These are phyloP conservation scores for Thereuonema tuberculata DNA, from an alignment of 1,140 invertebrate species.

Conservation along the genomic window DNA sequence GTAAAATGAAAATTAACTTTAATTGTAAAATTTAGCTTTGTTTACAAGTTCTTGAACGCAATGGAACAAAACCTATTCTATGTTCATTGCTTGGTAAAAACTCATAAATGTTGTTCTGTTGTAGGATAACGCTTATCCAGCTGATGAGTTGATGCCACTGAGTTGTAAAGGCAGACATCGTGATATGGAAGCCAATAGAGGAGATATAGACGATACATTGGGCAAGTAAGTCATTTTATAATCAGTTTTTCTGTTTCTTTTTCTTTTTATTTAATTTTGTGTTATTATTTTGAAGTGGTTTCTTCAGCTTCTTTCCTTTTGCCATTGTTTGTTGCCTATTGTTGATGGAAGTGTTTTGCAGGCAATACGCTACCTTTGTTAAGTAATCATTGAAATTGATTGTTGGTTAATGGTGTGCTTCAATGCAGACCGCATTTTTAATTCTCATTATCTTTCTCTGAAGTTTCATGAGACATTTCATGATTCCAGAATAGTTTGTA, in stretches of 20 bases:
- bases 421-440: too few relatives aligned
- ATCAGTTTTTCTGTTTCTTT: too few relatives aligned
- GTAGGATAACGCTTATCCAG: conserved; percentile 87
- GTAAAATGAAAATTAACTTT: too few relatives aligned
- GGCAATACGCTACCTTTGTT: too few relatives aligned
- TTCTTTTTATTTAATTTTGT: neutral
- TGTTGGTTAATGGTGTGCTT: too few relatives aligned
- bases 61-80: neutral
- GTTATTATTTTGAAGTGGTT: conserved; percentile 16
- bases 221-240: conserved; percentile 67
- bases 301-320: neutral
- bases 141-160: conserved; percentile 95
- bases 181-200: conserved; percentile 68
- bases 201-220: conserved; percentile 88
- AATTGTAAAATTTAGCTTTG: too few relatives aligned
- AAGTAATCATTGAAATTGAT: too few relatives aligned
- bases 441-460: too few relatives aligned
- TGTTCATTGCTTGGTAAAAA: neutral
- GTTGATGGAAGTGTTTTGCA: neutral
- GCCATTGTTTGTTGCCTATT: neutral
- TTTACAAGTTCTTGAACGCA: neutral
- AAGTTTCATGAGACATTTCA: too few relatives aligned
- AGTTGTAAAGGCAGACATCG: conserved; percentile 84
- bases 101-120: too few relatives aligned
- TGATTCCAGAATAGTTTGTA: too few relatives aligned